phyloP scores from a whole-genome alignment of 64 coral and sea anemone genomes.

The Dendrophyllia cribrosa region DNA sequence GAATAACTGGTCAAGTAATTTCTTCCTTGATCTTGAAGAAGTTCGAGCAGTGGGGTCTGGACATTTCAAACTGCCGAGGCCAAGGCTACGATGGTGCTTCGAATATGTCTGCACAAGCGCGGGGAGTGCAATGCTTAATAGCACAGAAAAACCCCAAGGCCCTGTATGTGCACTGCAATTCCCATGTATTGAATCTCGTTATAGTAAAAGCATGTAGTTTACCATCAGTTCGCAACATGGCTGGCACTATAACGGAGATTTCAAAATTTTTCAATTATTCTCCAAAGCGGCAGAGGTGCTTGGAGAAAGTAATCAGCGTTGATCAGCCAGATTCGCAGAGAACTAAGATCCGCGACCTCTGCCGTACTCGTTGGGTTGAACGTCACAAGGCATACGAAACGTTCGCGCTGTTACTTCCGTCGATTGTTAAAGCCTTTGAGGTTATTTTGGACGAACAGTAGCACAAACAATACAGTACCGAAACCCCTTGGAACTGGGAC shows the following conservation, averaged over 20 bases:
- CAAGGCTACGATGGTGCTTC: conserved; percentile 64
- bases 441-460: conserved; percentile 34
- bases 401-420: conserved; percentile 44
- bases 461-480: neutral
- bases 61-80: conserved; percentile 47
- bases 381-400: conserved; percentile 42
- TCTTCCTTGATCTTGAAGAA: conserved; percentile 32
- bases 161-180: conserved; percentile 63
- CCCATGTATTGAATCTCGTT: conserved; percentile 65
- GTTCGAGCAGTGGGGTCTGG: conserved; percentile 43
- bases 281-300: conserved; percentile 58
- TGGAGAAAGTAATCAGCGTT: conserved; percentile 36
- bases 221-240: conserved; percentile 16
- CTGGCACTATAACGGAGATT: conserved; percentile 39
- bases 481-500: conserved; percentile 44
- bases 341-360: conserved; percentile 37
- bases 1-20: conserved; percentile 44
- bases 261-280: conserved; percentile 62
- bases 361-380: conserved; percentile 57
- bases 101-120: conserved; percentile 53
- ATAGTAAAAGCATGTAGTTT: neutral
- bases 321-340: conserved; percentile 1
- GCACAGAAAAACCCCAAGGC: conserved; percentile 9
- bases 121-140: conserved; percentile 53
- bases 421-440: conserved; percentile 35